Conservation (phyloP, 2,888 invertebrate species). For the Caenorhabditis sp. region DNA sequence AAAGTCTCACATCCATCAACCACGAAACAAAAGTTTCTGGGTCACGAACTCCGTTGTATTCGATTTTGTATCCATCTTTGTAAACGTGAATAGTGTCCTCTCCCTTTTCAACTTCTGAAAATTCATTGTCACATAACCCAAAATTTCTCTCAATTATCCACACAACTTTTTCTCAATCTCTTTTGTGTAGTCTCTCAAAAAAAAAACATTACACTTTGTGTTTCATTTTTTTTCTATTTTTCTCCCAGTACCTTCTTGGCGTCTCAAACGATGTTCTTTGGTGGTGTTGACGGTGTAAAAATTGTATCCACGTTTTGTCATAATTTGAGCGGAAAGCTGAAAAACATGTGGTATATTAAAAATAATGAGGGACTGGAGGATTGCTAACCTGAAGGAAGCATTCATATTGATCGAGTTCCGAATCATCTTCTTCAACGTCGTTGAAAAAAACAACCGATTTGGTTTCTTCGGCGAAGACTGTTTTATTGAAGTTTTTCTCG, state of each 20-base stretch:
- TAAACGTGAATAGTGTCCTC: conserved; percentile 70
- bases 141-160: background rate
- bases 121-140: too few relatives aligned
- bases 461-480: conserved; percentile 70
- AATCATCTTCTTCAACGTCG: conserved; percentile 70
- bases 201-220: background rate
- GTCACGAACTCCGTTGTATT: conserved; percentile 70
- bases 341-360: conserved; percentile 3
- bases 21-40: conserved; percentile 71
- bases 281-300: conserved; percentile 71
- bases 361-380: background rate
- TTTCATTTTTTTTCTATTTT: conserved; percentile 9
- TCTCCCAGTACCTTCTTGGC: conserved; percentile 64
- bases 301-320: conserved; percentile 71
- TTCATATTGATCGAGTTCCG: conserved; percentile 70
- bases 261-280: conserved; percentile 65
- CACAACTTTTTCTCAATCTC: background rate
- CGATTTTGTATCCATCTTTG: conserved; percentile 71
- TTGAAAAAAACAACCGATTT: conserved; percentile 71
- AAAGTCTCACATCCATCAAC: conserved; percentile 69
- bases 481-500: conserved; percentile 71
- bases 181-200: background rate
- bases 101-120: conserved; percentile 68
- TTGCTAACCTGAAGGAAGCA: conserved; percentile 69
- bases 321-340: conserved; percentile 71